Percentiles rank a stretch among this genome's conserved stretches.
Conservation (phyloP, 2,888 invertebrate species). For the Melanophora roralis region DNA sequence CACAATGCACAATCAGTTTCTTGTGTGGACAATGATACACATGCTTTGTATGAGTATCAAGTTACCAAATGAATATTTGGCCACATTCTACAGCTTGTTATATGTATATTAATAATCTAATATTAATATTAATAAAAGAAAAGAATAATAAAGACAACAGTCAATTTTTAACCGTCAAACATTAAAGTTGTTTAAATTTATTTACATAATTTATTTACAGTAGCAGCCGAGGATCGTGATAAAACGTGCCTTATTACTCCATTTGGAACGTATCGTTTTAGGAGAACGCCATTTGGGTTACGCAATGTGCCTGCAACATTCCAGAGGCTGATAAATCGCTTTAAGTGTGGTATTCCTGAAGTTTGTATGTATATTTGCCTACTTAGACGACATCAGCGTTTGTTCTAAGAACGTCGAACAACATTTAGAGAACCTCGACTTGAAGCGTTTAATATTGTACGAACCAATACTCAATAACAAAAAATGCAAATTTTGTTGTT, state of each 20-base stretch:
- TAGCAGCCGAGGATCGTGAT: conserved; percentile 35
- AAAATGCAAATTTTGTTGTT: conserved; percentile 30
- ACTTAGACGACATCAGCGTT: conserved; percentile 35
- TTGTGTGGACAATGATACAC: too few relatives aligned
- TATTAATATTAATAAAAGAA: too few relatives aligned
- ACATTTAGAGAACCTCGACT: not conserved
- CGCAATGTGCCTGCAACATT: conserved; percentile 51
- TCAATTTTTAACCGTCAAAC: too few relatives aligned
- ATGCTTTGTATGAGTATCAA: too few relatives aligned
- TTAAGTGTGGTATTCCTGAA: conserved; percentile 53
- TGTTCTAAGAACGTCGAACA: conserved; percentile 21
- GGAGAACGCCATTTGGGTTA: conserved; percentile 52
- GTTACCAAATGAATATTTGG: too few relatives aligned
- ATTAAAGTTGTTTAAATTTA: too few relatives aligned
- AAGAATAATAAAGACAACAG: too few relatives aligned
- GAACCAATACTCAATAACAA: not conserved
- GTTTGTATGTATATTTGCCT: conserved; percentile 46
- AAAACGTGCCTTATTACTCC: conserved; percentile 56
- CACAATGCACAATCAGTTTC: too few relatives aligned
- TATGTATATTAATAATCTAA: too few relatives aligned
- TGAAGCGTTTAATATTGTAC: not conserved
- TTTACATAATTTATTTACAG: too few relatives aligned
- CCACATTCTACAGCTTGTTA: too few relatives aligned
- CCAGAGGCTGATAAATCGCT: conserved; percentile 65
- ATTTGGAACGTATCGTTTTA: conserved; percentile 50